These are phyloP conservation scores for Eleutherodactylus coqui DNA, from an alignment of 2,797 vertebrate genomes.

Conservation along the genomic window DNA sequence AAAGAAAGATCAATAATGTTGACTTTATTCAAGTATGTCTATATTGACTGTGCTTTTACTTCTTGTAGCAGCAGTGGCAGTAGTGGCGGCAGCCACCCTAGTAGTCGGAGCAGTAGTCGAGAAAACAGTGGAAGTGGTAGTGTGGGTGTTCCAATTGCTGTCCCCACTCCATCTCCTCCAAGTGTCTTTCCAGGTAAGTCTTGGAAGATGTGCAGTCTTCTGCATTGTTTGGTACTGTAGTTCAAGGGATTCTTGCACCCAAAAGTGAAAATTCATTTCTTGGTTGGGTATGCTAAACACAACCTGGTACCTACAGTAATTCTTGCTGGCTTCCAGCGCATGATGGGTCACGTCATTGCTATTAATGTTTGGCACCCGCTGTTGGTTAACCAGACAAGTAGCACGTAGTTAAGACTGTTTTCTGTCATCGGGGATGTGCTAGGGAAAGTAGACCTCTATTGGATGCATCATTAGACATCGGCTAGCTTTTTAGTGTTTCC, in stretches of 20 bases:
- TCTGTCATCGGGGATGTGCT: background rate
- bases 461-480: background rate
- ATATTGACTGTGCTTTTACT: constrained; percentile 55
- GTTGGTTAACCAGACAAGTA: background rate
- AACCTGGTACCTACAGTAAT: background rate
- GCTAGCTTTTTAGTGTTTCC: too few species aligned
- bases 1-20: background rate
- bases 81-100: constrained; percentile 95
- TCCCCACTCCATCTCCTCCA: constrained; percentile 95
- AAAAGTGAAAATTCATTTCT: background rate
- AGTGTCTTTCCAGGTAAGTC: constrained; percentile 92
- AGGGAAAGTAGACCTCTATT: background rate
- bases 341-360: background rate
- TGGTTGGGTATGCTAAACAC: background rate
- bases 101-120: constrained; percentile 97
- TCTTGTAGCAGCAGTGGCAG: constrained; percentile 93
- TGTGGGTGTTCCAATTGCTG: constrained; percentile 94
- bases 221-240: background rate
- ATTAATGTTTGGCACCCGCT: background rate
- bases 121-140: constrained; percentile 99
- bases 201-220: background rate
- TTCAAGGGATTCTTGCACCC: background rate
- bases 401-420: background rate
- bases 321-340: background rate
- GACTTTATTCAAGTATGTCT: background rate